Conservation (phyloP, 2,797 vertebrate genomes). For the Poecilia gillii region DNA sequence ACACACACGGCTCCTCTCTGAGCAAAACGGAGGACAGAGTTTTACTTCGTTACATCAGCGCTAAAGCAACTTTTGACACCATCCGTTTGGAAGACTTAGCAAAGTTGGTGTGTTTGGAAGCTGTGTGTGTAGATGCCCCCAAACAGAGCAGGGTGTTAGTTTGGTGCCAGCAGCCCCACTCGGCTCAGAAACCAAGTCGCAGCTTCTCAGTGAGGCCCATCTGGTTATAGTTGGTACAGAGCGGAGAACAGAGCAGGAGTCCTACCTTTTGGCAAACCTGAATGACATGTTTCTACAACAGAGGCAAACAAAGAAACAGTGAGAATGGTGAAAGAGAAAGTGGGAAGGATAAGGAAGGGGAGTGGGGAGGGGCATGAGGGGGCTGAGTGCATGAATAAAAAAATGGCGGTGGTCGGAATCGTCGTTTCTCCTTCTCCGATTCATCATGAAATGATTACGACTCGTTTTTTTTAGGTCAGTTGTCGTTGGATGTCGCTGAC, state of each 20-base stretch:
- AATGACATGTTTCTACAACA: constrained; percentile 99
- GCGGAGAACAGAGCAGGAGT: constrained; percentile 78
- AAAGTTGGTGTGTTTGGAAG: neutral
- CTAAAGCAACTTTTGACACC: neutral
- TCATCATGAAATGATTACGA: constrained; percentile 56
- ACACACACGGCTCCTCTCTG: constrained; percentile 34
- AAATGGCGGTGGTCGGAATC: constrained; percentile 81
- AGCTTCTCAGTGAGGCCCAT: constrained; percentile 38
- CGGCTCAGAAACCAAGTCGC: constrained; percentile 26
- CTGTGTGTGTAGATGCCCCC: constrained; percentile 51
- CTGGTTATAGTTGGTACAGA: constrained; percentile 35
- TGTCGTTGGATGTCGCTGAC: constrained; percentile 34
- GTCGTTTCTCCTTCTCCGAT: constrained; percentile 4
- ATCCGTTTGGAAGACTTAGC: neutral
- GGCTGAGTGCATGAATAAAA: constrained; percentile 79
- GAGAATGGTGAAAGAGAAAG: constrained; percentile 69
- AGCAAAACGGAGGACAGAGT: neutral
- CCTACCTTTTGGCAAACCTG: constrained; percentile 99
- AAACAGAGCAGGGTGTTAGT: constrained; percentile 71
- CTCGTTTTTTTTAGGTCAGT: constrained; percentile 61
- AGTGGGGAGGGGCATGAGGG: constrained; percentile 26
- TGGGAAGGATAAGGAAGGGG: constrained; percentile 9
- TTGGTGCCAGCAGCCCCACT: constrained; percentile 65
- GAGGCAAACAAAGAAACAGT: constrained; percentile 87
- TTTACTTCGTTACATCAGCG: neutral